These are phyloP conservation scores for Polypedilum pembai DNA, from an alignment of 1,140 invertebrate species.

Conservation along the genomic window DNA sequence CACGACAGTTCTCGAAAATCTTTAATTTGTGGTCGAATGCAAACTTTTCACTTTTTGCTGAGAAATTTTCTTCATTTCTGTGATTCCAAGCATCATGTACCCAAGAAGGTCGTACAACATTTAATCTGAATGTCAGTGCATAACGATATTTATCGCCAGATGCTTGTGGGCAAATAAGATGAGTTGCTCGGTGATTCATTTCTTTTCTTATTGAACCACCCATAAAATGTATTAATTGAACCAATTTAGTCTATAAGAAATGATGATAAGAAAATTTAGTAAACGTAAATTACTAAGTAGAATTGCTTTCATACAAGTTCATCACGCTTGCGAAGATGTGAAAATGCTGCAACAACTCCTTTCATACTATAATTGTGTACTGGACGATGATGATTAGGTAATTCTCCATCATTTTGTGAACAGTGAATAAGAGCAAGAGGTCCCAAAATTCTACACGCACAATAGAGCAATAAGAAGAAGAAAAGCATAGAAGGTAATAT, in stretches of 20 bases:
- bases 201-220: slow-evolving; percentile 87
- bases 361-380: slow-evolving; percentile 80
- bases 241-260: slow-evolving; percentile 62
- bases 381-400: slow-evolving; percentile 65
- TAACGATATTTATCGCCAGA: slow-evolving; percentile 79
- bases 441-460: slow-evolving; percentile 56
- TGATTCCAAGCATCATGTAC: slow-evolving; percentile 76
- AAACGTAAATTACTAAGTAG: neutral
- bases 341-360: slow-evolving; percentile 79
- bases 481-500: neutral
- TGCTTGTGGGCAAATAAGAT: slow-evolving; percentile 80
- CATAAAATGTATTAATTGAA: slow-evolving; percentile 86
- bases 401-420: slow-evolving; percentile 58
- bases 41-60: slow-evolving; percentile 57
- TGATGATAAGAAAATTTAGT: neutral
- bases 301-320: slow-evolving; percentile 50
- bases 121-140: slow-evolving; percentile 79
- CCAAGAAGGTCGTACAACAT: slow-evolving; percentile 83
- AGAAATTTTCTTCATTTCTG: slow-evolving; percentile 58
- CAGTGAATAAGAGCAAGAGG: slow-evolving; percentile 68
- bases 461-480: neutral
- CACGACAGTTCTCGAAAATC: slow-evolving; percentile 76
- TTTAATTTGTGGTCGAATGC: slow-evolving; percentile 70
- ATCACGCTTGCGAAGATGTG: slow-evolving; percentile 78
- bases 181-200: slow-evolving; percentile 78